Conservation (phyloP, 1,140 invertebrate species). For the Zophobas atratus region DNA sequence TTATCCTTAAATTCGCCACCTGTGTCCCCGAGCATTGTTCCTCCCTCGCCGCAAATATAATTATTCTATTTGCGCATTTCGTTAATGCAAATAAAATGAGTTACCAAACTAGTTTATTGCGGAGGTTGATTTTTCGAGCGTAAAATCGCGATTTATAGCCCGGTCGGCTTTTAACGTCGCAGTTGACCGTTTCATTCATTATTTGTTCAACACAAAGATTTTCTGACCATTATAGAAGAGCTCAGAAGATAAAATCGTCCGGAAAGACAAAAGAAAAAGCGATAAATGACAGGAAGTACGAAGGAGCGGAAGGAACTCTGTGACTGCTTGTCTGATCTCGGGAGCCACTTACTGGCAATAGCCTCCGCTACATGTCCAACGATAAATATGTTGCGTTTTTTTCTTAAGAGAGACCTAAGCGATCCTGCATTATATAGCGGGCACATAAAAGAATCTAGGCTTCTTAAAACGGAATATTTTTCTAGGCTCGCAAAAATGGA, state of each 20-base stretch:
- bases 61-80: constrained; percentile 19
- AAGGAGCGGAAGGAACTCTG: constrained; percentile 52
- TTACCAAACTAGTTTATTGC: neutral
- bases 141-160: constrained; percentile 7
- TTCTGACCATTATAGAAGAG: constrained; percentile 51
- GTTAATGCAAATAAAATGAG: constrained; percentile 3
- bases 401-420: constrained; percentile 10
- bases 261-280: constrained; percentile 57
- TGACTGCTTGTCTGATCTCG: constrained; percentile 53
- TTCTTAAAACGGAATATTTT: constrained; percentile 3
- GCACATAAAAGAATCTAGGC: constrained; percentile 13
- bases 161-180: neutral
- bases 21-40: constrained; percentile 24
- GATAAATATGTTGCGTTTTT: constrained; percentile 38
- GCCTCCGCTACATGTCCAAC: constrained; percentile 43
- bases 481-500: too few relatives aligned
- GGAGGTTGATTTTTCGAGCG: constrained; percentile 8
- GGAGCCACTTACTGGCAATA: constrained; percentile 53
- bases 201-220: constrained; percentile 50
- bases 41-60: constrained; percentile 14
- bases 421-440: constrained; percentile 23
- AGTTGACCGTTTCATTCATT: constrained; percentile 50
- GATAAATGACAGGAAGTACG: constrained; percentile 56
- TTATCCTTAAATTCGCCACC: constrained; percentile 40
- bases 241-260: constrained; percentile 51